A percentile compares a stretch with the other conserved stretches of the same genome.
Evolutionary conservation across 2,888 invertebrate species (phyloP).

Genomic region (Quadriops clusia): DNA sequence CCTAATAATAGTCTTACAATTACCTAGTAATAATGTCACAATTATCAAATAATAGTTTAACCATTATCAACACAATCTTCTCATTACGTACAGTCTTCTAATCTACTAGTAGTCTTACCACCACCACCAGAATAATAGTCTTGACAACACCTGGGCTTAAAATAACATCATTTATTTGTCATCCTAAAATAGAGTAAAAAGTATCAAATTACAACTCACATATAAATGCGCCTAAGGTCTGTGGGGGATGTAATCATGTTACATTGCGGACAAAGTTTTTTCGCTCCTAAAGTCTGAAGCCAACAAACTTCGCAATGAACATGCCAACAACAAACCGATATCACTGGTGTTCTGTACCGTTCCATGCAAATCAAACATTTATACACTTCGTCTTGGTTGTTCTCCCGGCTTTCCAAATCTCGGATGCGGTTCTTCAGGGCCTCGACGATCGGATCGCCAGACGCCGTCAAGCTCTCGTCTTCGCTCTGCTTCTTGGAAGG

Average conservation of each 20-base stretch:
- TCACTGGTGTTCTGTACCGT: slow-evolving; percentile 72
- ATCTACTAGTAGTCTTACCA: too few species aligned
- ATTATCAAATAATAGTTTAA: too few species aligned
- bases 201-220: too few species aligned
- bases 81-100: too few species aligned
- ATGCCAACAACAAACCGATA: slow-evolving; percentile 94
- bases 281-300: slow-evolving; percentile 62
- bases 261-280: slow-evolving; percentile 91
- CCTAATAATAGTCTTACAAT: too few species aligned
- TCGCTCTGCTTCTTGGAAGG: slow-evolving; percentile 9
- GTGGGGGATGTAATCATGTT: slow-evolving; percentile 83
- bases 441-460: slow-evolving; percentile 46
- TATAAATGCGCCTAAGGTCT: slow-evolving; percentile 77
- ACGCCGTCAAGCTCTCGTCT: slow-evolving; percentile 11
- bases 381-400: slow-evolving; percentile 47
- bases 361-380: slow-evolving; percentile 88
- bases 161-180: too few species aligned
- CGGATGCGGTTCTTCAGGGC: slow-evolving; percentile 65
- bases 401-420: slow-evolving; percentile 55
- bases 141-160: too few species aligned
- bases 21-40: too few species aligned
- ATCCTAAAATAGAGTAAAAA: too few species aligned
- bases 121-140: too few species aligned
- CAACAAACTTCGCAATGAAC: slow-evolving; percentile 85
- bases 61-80: too few species aligned